phyloP scores from a whole-genome alignment of 1,140 invertebrate genomes.

The Zophobas morio region DNA sequence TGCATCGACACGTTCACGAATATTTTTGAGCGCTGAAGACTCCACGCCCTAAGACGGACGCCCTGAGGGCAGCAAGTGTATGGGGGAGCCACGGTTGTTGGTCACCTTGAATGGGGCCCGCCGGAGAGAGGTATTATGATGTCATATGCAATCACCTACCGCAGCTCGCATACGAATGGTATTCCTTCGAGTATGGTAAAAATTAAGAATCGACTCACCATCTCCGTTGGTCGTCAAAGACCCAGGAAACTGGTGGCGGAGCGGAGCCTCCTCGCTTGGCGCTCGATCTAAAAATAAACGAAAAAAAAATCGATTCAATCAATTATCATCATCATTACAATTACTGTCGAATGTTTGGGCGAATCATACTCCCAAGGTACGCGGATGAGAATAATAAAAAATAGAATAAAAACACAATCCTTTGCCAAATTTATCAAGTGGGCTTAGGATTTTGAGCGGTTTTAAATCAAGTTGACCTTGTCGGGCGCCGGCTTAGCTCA shows the following conservation, averaged over 20 bases:
- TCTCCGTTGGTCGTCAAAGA: constrained; percentile 83
- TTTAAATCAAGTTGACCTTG: constrained; percentile 42
- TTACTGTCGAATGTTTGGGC: too few relatives aligned
- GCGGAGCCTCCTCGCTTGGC: constrained; percentile 74
- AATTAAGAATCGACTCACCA: constrained; percentile 70
- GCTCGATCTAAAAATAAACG: constrained; percentile 77
- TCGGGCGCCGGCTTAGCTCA: constrained; percentile 23
- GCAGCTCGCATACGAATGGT: constrained; percentile 8
- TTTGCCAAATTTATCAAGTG: constrained; percentile 33
- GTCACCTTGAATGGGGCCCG: constrained; percentile 57
- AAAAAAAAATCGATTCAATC: too few relatives aligned
- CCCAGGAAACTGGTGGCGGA: constrained; percentile 73
- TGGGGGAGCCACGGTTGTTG: constrained; percentile 44
- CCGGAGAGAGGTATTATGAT: constrained; percentile 50
- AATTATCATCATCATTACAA: too few relatives aligned
- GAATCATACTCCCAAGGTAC: constrained; percentile 2
- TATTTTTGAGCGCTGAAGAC: constrained; percentile 5
- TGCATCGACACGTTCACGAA: not conserved
- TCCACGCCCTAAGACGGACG: constrained; percentile 45
- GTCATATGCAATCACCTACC: constrained; percentile 52
- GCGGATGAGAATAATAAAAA: constrained; percentile 3
- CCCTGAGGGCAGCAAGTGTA: constrained; percentile 31
- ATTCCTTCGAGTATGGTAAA: not conserved
- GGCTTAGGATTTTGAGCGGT: constrained; percentile 17
- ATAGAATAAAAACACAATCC: constrained; percentile 17